Base-by-base conservation (phyloP, 1,140 invertebrate species). In the Anadara kagoshimensis region DNA sequence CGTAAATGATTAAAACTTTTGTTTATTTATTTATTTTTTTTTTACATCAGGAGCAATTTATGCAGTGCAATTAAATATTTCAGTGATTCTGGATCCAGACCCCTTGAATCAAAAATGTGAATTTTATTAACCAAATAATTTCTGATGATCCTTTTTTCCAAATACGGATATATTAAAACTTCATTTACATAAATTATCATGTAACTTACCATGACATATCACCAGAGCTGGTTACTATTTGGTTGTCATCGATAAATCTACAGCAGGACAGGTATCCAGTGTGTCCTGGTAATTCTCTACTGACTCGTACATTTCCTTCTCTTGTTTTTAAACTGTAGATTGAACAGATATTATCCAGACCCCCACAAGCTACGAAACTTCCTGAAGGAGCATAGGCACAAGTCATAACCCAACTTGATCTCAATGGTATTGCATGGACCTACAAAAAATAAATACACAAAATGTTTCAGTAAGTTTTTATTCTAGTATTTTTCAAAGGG, bases 321-420 rank as follows among this genome's bases (percentile, higher is more conserved):
- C 97, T 93, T 64, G 97, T 98, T 92, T 98, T 98, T 88, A 98
- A 91, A 91, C 96, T 88, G 69, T 87, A 87, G 73, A 99, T 98
- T 81, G 97, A 98, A 92, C 97, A 99, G 89, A 99, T 98, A 91
- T 99, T 99, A 91, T 99, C 97, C 81, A 99, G 92, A 80, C 97
- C 97, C 85, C 97, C 97, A 92, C 97, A 99, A 43, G 97, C 97
- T 69, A 99, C 97, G 89, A 95, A 99, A 86, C 94, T 97, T 79
- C 97, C 97, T 54, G 96, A 97, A 56, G 97, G 97, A 68, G 97
- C 97, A 91, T 99, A 99, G 83, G 97, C 97, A 93, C 97, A 99
- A 57, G 97, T 99, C 97, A 99, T 99, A 73, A 99, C 97, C 97
- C 97, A 99, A 83, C 96, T 97, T 53, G 97, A 98, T 85, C 97